Percentiles rank a stretch among this genome's conserved stretches.
Conservation (phyloP, 92 coral and sea anemone genomes). For the Paragorgia papillata region DNA sequence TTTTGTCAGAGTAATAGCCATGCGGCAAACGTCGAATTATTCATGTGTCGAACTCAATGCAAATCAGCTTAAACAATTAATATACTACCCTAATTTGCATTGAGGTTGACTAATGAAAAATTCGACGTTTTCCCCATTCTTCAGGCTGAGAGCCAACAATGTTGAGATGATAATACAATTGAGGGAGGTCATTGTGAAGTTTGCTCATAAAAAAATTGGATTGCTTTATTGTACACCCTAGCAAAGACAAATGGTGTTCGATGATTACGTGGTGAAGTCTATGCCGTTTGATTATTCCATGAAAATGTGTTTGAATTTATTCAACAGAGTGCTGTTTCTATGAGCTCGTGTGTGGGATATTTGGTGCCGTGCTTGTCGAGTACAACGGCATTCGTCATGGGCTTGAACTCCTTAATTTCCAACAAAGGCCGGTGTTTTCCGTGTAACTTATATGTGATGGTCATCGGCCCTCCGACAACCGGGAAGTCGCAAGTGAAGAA, state of each 20-base stretch:
- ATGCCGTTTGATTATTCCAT: constrained; percentile 45
- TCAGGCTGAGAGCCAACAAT: no score
- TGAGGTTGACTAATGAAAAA: no score
- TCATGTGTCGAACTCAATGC: no score
- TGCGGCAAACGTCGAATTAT: no score
- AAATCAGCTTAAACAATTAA: no score
- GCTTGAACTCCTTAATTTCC: constrained; percentile 29
- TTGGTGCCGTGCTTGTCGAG: constrained; percentile 48
- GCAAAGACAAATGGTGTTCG: constrained; percentile 1
- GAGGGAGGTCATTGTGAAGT: no score
- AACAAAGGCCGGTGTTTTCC: constrained; percentile 35
- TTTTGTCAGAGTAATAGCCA: no score
- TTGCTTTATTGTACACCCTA: no score
- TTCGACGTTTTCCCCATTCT: no score
- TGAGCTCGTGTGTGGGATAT: constrained; percentile 53
- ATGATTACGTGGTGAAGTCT: constrained; percentile 32
- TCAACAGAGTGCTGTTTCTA: constrained; percentile 37
- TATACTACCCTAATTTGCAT: no score
- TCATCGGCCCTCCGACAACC: constrained; percentile 55
- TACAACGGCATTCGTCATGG: constrained; percentile 42
- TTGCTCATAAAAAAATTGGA: no score
- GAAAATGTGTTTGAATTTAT: constrained; percentile 45
- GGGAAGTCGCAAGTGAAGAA: constrained; percentile 57
- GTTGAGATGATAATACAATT: no score
- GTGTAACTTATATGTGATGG: constrained; percentile 26